Evolutionary conservation across 2,113 vertebrate species (phyloP).

Genomic region (Oreotragus oreotragus): DNA sequence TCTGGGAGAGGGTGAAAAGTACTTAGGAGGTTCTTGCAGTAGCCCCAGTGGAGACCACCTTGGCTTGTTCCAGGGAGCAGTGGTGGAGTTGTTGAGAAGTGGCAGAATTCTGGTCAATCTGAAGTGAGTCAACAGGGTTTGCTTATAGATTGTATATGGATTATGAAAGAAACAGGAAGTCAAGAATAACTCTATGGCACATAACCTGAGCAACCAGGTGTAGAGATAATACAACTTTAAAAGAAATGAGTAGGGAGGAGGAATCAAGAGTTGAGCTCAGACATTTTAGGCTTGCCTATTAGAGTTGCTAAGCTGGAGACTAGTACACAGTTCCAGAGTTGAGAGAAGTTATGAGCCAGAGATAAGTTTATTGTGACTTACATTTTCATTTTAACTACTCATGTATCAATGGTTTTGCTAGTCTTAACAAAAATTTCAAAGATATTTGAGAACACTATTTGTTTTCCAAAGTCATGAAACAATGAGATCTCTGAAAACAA

Average conservation of each 20-base stretch:
- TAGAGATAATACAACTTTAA: background rate
- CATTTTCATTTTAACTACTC: background rate
- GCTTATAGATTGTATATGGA: background rate
- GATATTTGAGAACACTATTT: background rate
- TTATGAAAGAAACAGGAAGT: background rate
- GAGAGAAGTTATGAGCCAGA: background rate
- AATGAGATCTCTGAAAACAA: background rate
- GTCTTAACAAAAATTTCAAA: constrained; percentile 7
- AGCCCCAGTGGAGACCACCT: background rate
- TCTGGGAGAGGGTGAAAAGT: rapidly evolving
- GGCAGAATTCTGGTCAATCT: background rate
- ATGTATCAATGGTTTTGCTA: background rate
- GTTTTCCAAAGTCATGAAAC: background rate
- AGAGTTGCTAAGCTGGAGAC: background rate
- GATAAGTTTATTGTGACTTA: background rate
- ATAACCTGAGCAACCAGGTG: background rate
- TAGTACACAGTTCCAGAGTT: background rate
- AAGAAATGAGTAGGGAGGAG: background rate
- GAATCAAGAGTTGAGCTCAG: background rate
- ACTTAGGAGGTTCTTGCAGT: background rate
- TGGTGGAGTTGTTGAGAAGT: background rate
- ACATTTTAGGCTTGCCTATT: background rate
- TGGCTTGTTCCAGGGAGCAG: background rate
- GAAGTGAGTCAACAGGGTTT: background rate
- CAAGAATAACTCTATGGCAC: background rate